These are phyloP conservation scores for Zosterops borbonicus DNA, from an alignment of 2,113 vertebrate genomes.

Conservation along the genomic window DNA sequence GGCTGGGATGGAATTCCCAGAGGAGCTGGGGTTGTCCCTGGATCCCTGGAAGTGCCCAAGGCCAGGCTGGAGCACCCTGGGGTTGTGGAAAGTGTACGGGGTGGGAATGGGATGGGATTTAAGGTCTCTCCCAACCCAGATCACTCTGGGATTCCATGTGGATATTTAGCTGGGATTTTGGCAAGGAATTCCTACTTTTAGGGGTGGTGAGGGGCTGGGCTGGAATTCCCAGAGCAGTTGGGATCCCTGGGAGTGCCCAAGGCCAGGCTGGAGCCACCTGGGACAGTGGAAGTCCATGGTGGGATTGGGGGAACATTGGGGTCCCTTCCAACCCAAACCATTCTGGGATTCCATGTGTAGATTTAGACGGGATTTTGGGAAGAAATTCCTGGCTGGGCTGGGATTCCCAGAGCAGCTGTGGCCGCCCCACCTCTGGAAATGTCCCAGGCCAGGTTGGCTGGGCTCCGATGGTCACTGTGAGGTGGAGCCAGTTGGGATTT, in stretches of 20 bases:
- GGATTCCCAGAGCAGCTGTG: too few species aligned
- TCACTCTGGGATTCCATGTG: too few species aligned
- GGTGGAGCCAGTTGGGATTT: too few species aligned
- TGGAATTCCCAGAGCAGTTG: not conserved
- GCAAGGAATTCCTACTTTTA: not conserved
- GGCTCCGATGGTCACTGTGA: too few species aligned
- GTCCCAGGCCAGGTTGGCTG: too few species aligned
- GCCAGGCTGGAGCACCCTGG: not conserved
- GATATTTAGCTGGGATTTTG: too few species aligned
- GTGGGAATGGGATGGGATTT: not conserved
- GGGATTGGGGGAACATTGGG: too few species aligned
- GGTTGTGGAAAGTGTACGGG: rapidly evolving
- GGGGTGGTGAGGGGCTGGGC: not conserved
- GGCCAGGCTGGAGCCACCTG: not conserved
- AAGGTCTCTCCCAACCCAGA: too few species aligned
- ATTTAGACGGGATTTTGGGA: not conserved
- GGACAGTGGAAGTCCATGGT: too few species aligned
- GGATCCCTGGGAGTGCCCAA: not conserved
- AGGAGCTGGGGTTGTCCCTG: not conserved
- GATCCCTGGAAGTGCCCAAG: not conserved
- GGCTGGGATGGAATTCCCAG: not conserved
- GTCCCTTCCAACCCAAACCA: not conserved
- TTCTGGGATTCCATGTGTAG: not conserved
- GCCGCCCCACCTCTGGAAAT: too few species aligned
- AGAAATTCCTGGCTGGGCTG: too few species aligned